phyloP scores from a whole-genome alignment of 2,797 vertebrate species.

The Hafferia zeledoni region DNA sequence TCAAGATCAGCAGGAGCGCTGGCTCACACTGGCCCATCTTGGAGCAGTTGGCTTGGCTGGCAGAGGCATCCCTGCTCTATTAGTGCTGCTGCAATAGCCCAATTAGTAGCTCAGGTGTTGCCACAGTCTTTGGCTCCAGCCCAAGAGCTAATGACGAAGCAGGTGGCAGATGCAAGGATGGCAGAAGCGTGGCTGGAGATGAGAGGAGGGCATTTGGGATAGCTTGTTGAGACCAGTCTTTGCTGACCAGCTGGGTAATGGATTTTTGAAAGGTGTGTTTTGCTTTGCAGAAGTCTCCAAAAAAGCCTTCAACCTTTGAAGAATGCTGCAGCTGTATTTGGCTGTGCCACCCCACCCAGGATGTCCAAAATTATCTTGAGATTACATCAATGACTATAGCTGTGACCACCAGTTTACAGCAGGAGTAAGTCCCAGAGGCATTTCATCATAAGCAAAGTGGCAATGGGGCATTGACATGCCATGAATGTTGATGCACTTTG shows the following conservation, averaged over 20 bases:
- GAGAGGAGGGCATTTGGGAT: not conserved
- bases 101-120: conserved; percentile 29
- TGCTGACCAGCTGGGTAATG: not conserved
- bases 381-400: not conserved
- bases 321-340: not conserved
- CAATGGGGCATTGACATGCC: not conserved
- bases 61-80: not conserved
- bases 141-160: conserved; percentile 36
- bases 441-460: conserved; percentile 6
- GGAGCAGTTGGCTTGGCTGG: not conserved
- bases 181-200: not conserved
- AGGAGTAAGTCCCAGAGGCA: not conserved
- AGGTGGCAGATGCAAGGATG: not conserved
- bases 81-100: not conserved
- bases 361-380: not conserved
- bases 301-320: not conserved
- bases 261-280: not conserved
- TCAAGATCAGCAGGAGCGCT: not conserved
- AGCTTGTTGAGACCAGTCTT: not conserved
- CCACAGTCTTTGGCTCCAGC: not conserved
- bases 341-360: not conserved
- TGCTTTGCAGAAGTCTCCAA: not conserved
- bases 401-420: not conserved
- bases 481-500: not conserved
- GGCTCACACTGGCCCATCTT: accelerated